Percentiles rank a stretch among this genome's conserved stretches.
These are phyloP conservation scores for Jacana jacana DNA, from an alignment of 2,113 vertebrate species.

Conservation along the genomic window DNA sequence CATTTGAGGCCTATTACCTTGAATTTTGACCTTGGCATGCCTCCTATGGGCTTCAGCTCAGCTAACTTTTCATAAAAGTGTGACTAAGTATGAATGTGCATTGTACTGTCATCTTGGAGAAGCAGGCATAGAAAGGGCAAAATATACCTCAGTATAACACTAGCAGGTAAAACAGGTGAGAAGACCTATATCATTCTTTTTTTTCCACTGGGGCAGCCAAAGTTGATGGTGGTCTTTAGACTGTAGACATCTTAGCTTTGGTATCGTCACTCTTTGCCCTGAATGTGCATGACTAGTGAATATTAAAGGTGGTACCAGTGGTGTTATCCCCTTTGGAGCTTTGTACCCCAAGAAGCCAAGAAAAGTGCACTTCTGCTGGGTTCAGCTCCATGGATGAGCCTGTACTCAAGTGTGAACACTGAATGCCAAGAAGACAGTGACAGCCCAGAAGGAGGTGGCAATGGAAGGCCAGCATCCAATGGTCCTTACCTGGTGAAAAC, in stretches of 20 bases:
- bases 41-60: background rate
- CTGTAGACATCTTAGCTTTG: background rate
- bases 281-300: no score
- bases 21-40: background rate
- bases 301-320: background rate
- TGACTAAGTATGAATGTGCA: background rate
- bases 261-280: background rate
- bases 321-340: background rate
- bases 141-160: background rate
- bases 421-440: background rate
- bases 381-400: background rate
- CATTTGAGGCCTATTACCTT: background rate
- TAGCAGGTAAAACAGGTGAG: background rate
- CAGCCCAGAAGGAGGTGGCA: background rate
- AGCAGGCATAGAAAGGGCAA: background rate
- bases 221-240: background rate
- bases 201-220: background rate
- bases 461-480: background rate
- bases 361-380: background rate
- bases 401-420: accelerated
- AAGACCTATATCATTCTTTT: background rate
- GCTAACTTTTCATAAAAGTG: background rate
- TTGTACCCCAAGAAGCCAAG: background rate
- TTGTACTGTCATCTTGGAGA: background rate
- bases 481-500: background rate